A percentile compares a stretch with the other conserved stretches of the same genome.
These are phyloP conservation scores for Patella ulyssiponensis DNA, from an alignment of 2,888 invertebrate genomes.

Conservation along the genomic window DNA sequence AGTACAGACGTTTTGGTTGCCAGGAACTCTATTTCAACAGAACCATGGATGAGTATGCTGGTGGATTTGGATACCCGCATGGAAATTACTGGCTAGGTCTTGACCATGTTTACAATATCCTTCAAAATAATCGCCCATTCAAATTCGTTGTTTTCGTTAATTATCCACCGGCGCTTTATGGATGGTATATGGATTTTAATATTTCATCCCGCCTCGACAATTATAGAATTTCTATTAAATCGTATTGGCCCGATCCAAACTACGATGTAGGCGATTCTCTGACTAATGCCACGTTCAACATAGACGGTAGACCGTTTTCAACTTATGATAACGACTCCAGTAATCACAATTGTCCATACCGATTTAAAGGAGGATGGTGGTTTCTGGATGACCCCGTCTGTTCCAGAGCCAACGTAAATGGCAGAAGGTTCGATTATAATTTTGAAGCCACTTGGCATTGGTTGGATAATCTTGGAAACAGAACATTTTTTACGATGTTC, in stretches of 20 bases:
- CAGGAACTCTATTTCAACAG: neutral
- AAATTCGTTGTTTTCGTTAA: too few relatives aligned
- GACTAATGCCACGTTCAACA: too few relatives aligned
- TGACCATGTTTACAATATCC: neutral
- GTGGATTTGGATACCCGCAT: neutral
- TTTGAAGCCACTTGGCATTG: neutral
- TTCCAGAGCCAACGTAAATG: neutral
- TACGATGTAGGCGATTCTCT: too few relatives aligned
- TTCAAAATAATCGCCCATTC: neutral
- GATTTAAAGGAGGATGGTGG: slow-evolving; percentile 8
- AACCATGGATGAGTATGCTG: neutral
- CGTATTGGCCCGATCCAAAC: too few relatives aligned
- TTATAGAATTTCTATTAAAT: too few relatives aligned
- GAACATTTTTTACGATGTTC: too few relatives aligned
- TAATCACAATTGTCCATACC: neutral
- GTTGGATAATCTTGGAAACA: neutral
- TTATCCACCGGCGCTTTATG: too few relatives aligned
- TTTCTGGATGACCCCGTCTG: neutral
- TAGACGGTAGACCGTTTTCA: neutral
- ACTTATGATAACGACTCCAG: neutral
- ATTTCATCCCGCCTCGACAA: too few relatives aligned
- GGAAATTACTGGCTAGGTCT: neutral
- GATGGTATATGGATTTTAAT: too few relatives aligned
- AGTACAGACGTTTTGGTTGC: neutral
- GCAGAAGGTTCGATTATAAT: neutral